These are phyloP conservation scores for Hippasteria phrygiana DNA, from an alignment of 53 echinoderm and acorn worm genomes.

Conservation along the genomic window DNA sequence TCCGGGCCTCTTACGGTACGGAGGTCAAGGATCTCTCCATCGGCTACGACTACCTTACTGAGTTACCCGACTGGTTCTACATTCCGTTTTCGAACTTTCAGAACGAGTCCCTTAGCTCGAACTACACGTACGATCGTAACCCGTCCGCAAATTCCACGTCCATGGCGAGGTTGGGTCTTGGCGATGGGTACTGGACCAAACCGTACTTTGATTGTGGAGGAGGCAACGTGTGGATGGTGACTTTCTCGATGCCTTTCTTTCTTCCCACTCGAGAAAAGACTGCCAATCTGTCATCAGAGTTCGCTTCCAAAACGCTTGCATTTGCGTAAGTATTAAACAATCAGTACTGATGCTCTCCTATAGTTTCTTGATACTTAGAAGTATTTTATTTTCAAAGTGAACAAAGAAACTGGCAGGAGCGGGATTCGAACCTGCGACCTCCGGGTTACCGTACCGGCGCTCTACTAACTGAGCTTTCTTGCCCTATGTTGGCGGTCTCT, in stretches of 20 bases:
- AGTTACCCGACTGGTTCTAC: slow-evolving; percentile 90
- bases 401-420: too few species aligned
- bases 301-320: not conserved
- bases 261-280: slow-evolving; percentile 6
- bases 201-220: slow-evolving; percentile 90
- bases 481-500: too few species aligned
- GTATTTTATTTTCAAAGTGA: too few species aligned
- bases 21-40: slow-evolving; percentile 91
- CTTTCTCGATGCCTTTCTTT: slow-evolving; percentile 84
- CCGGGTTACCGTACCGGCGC: too few species aligned
- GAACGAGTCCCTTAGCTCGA: not conserved
- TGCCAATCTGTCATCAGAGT: slow-evolving; percentile 1
- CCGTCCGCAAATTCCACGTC: not conserved
- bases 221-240: slow-evolving; percentile 88
- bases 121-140: not conserved
- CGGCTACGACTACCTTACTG: slow-evolving; percentile 87
- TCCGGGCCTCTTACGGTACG: slow-evolving; percentile 67
- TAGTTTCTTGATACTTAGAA: not conserved
- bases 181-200: slow-evolving; percentile 84
- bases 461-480: too few species aligned
- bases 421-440: too few species aligned
- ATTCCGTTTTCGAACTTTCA: slow-evolving; percentile 72
- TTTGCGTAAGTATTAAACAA: slow-evolving; percentile 74
- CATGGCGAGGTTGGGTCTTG: slow-evolving; percentile 18
- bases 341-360: not conserved